These are phyloP conservation scores for Setophaga kirtlandii DNA, from an alignment of 2,113 vertebrate genomes.

Conservation along the genomic window DNA sequence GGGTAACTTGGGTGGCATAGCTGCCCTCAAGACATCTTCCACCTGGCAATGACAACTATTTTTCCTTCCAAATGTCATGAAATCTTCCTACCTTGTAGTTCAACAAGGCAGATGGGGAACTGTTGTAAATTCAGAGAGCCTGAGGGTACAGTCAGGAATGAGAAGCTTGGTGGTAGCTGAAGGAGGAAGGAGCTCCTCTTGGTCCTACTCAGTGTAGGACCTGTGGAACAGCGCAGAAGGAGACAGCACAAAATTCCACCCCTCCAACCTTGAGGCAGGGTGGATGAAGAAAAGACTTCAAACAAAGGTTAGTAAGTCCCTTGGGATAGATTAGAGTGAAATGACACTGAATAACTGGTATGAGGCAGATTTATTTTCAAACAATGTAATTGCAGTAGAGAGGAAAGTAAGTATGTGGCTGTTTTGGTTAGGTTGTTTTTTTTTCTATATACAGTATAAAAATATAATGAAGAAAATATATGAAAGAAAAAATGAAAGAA, in stretches of 20 bases:
- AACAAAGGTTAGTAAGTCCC: background rate
- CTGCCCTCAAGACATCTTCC: background rate
- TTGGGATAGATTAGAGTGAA: background rate
- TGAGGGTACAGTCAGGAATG: background rate
- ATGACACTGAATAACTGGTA: background rate
- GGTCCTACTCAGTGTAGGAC: background rate
- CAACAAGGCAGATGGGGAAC: background rate
- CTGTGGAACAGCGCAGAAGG: background rate
- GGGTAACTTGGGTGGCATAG: background rate
- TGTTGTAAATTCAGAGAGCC: background rate
- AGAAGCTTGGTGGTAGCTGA: background rate
- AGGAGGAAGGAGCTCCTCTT: background rate
- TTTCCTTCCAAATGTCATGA: background rate
- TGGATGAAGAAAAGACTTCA: background rate
- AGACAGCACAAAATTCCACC: background rate
- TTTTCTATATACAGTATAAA: background rate
- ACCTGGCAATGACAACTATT: background rate
- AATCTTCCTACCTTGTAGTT: background rate
- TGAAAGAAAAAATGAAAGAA: background rate
- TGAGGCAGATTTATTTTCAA: background rate
- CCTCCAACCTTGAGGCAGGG: background rate
- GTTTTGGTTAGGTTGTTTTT: fast-evolving
- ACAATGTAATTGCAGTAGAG: background rate
- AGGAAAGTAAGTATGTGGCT: background rate
- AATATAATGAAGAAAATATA: background rate